Evolutionary conservation across 2,888 invertebrate genomes (phyloP).

Genomic region (Thera obeliscata): DNA sequence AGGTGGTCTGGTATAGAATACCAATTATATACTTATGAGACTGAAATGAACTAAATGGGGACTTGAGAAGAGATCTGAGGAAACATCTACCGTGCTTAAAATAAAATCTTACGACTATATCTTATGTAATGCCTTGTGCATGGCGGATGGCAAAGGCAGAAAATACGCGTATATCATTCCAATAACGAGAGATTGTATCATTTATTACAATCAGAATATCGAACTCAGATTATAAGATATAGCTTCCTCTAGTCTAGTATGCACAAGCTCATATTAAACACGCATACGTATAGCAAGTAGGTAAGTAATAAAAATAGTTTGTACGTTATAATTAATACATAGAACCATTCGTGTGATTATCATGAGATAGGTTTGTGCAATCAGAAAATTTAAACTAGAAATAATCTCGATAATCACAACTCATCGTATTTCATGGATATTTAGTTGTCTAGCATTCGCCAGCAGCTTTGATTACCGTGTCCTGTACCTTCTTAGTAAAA

Average conservation of each 20-base stretch:
- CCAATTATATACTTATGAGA: too few relatives aligned
- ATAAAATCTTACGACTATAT: too few relatives aligned
- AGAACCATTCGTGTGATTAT: slow-evolving; percentile 14
- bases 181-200: neutral
- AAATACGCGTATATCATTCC: neutral
- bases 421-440: neutral
- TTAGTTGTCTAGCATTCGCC: too few relatives aligned
- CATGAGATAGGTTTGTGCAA: slow-evolving; percentile 14
- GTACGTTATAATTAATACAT: slow-evolving; percentile 8
- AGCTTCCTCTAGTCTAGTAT: slow-evolving; percentile 1
- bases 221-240: neutral
- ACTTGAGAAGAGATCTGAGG: too few relatives aligned
- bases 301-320: neutral
- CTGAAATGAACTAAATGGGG: too few relatives aligned
- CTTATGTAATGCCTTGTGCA: too few relatives aligned
- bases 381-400: slow-evolving; percentile 5
- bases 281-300: neutral
- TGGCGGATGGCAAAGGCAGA: neutral
- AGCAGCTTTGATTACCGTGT: too few relatives aligned
- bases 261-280: slow-evolving; percentile 1
- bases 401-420: slow-evolving; percentile 7
- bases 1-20: too few relatives aligned
- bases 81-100: too few relatives aligned
- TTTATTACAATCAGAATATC: slow-evolving; percentile 10
- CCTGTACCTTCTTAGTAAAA: too few relatives aligned